A percentile compares a stretch with the other conserved stretches of the same genome.
Conservation (phyloP, 2,113 vertebrate species). For the Grantiella picta region DNA sequence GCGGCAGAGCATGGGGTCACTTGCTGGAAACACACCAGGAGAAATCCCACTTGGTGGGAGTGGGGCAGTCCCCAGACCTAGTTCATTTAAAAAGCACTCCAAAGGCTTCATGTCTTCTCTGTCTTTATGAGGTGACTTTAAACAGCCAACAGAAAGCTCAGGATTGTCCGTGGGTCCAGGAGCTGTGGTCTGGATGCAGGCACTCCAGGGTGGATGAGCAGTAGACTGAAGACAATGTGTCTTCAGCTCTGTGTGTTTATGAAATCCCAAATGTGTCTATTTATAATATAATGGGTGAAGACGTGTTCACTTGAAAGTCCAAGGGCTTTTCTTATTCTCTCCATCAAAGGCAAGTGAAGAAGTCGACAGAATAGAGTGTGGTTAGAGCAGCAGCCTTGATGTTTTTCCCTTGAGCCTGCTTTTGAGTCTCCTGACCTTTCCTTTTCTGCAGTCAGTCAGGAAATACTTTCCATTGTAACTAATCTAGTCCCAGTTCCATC, state of each 20-base stretch:
- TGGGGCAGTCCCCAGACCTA: neutral
- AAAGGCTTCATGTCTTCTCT: neutral
- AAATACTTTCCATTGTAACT: constrained; percentile 41
- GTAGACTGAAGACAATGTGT: neutral
- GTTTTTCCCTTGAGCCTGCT: constrained; percentile 34
- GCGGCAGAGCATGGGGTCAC: neutral
- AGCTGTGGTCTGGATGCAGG: neutral
- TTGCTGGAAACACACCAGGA: neutral
- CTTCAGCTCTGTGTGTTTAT: neutral
- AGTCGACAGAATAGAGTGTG: neutral
- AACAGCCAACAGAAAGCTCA: neutral
- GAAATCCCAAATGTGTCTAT: neutral
- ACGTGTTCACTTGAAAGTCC: neutral
- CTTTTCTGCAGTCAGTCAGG: neutral
- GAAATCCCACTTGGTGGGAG: neutral
- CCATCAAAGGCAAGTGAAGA: constrained; percentile 19
- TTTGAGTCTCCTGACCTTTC: constrained; percentile 46
- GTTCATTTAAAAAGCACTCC: neutral
- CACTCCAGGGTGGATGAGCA: neutral
- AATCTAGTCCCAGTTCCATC: constrained; percentile 18
- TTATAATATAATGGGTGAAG: constrained; percentile 25
- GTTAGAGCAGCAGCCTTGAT: constrained; percentile 43
- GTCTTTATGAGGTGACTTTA: neutral
- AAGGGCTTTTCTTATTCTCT: constrained; percentile 34
- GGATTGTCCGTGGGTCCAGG: neutral